phyloP scores from a whole-genome alignment of 2,888 invertebrate species.

The Ramazzottius varieornatus region DNA sequence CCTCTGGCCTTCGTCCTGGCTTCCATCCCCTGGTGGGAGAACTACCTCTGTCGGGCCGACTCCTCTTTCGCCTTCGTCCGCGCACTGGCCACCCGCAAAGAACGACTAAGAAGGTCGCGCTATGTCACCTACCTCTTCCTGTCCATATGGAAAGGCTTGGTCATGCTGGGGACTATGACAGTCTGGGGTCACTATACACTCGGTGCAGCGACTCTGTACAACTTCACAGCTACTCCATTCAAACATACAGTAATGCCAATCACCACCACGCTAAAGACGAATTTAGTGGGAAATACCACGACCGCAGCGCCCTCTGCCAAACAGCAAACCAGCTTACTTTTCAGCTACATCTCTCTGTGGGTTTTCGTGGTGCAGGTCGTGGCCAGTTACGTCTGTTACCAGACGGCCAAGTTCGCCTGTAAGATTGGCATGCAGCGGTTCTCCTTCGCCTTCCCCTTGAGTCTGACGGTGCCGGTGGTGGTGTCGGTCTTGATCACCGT shows the following conservation, averaged over 20 bases:
- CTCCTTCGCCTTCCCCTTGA: constrained; percentile 25
- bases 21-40: constrained; percentile 61
- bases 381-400: constrained; percentile 22
- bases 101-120: constrained; percentile 8
- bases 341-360: constrained; percentile 19
- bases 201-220: constrained; percentile 3
- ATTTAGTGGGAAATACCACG: background rate
- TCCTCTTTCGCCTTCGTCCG: constrained; percentile 6
- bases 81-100: background rate
- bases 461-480: constrained; percentile 21
- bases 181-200: constrained; percentile 7
- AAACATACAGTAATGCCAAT: background rate
- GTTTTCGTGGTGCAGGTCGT: constrained; percentile 18
- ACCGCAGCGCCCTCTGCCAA: constrained; percentile 4
- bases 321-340: background rate
- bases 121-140: constrained; percentile 14
- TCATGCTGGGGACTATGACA: constrained; percentile 10
- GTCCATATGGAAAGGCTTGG: constrained; percentile 15
- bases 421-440: constrained; percentile 26
- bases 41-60: constrained; percentile 31
- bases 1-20: constrained; percentile 38
- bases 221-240: background rate
- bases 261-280: background rate
- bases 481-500: constrained; percentile 14
- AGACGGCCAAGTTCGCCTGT: constrained; percentile 28